Evolutionary conservation across 2,888 invertebrate species (phyloP), one percentile per base, ranked within the genome.

Genomic region (Theretra japonica): DNA sequence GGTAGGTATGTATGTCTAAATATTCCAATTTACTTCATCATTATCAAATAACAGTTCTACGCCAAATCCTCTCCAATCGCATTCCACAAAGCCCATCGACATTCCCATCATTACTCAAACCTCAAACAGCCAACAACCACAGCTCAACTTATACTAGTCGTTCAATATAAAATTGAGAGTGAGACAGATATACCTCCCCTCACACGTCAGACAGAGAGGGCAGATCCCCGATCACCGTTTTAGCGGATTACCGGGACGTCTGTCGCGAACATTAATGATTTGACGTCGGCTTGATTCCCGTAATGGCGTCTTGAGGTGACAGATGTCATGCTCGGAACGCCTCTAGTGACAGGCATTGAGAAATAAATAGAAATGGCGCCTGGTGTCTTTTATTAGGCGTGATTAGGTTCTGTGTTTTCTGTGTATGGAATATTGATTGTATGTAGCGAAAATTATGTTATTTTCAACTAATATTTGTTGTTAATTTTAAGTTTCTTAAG

Each of bases 221-320:
- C 72, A 68, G 56, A 74, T 53, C n/a, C 74, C 69, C 78, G 83
- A 83, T 86, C 84, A 86, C 71, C 81, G 85, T 86, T 85, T 82
- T 79, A 81, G 77, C 73, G 87, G 87, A 86, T 88, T 88, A 88
- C 77, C 73, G 77, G 85, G 86, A 84, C 83, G 87, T 82, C 81
- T 84, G 88, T 88, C 89, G 83, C 77, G 79, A 82, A 77, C 88
- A 88, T 79, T 82, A 80, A 83, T 82, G 84, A 81, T 80, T 81
- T 81, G 81, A 81, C 82, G 79, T 23, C 81, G 53, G 56, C 65
- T 86, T 84, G 83, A 76, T 83, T 83, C 77, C 82, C 77, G 82
- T 89, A 88, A 89, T 89, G 88, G 82, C 82, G 87, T 89, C 89
- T 91, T 91, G 90, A 86, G 80, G 79, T 90, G 91, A 90, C 91